Base-by-base conservation (phyloP, 2,888 invertebrate genomes). In the Hylaea fasciaria region DNA sequence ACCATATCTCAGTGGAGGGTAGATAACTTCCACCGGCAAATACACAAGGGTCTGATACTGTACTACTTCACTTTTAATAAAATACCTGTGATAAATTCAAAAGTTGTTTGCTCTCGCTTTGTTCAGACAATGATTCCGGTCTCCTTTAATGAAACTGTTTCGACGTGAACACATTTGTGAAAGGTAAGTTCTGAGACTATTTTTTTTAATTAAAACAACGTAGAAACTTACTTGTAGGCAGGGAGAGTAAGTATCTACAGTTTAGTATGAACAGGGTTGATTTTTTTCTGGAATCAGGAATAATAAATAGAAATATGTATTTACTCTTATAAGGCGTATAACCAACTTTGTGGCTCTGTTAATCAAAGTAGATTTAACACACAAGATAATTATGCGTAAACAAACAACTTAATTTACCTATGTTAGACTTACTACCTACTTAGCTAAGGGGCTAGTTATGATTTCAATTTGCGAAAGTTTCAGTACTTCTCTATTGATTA, bases 1-100 rank as follows among this genome's bases (percentile, higher is more conserved):
- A 73, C 77, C 72, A 78, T 82, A 82, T 80, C 77, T 82, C 80
- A 76, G 73, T 69, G 68, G 68, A 75, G 78, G 74, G 77, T 73
- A 79, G 78, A 80, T 81, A 80, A 77, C 73, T 76, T 73, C 69
- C 70, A 70, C 64, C 66, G 65, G 73, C 74, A 78, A 78, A 78
- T 76, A 76, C 76, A 75, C 74, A 66, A 73, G 76, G 79, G 77
- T 66, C 69, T 72, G 75, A 70, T 71, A 72, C 69, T 65, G 70
- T 60, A 69, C 55, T 66, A 65, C 66, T 72, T 65, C 64, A 53
- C 64, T 66, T 72, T 69, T 70, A 70, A 72, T 72, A 65, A 71
- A 76, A 75, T 74, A 74, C 76, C 73, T 72, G 70, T 69, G 70
- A 67, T 67, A 66, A 68, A 70, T 69, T 68, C 64, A 62, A 54